Evolutionary conservation across 2,797 vertebrate genomes (phyloP).

Genomic region (Sandelia bainsii): DNA sequence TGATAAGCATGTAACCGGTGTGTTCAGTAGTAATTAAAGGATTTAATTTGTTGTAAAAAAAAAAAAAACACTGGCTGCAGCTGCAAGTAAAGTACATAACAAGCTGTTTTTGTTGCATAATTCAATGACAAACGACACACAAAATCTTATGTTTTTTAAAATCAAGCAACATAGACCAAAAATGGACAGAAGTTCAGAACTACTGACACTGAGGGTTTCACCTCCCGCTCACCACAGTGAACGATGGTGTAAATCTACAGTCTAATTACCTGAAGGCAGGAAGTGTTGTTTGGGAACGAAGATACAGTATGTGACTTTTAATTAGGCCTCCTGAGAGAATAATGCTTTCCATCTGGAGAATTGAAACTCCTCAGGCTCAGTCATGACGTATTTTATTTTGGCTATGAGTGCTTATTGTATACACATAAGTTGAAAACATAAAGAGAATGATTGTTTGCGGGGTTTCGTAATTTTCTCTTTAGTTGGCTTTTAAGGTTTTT

Average conservation of each 20-base stretch:
- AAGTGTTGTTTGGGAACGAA: slow-evolving; percentile 64
- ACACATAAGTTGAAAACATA: background rate
- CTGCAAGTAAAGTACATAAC: slow-evolving; percentile 25
- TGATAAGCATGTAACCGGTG: slow-evolving; percentile 17
- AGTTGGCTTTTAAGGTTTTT: background rate
- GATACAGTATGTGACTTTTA: slow-evolving; percentile 63
- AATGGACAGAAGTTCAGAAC: slow-evolving; percentile 3
- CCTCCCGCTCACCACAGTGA: background rate
- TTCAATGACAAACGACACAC: slow-evolving; percentile 1
- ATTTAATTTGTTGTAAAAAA: slow-evolving; percentile 29
- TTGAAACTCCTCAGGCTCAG: slow-evolving; percentile 28
- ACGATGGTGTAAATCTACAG: slow-evolving; percentile 36
- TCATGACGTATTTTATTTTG: slow-evolving; percentile 34
- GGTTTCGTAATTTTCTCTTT: background rate
- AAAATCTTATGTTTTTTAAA: background rate
- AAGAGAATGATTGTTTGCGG: too few species aligned
- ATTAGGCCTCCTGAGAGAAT: slow-evolving; percentile 69
- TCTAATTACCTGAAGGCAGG: slow-evolving; percentile 63
- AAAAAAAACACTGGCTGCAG: slow-evolving; percentile 4
- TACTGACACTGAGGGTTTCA: slow-evolving; percentile 3
- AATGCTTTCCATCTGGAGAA: slow-evolving; percentile 53
- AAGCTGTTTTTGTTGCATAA: slow-evolving; percentile 8
- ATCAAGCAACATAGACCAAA: background rate
- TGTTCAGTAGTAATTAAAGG: slow-evolving; percentile 21
- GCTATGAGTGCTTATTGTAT: background rate